These are phyloP conservation scores for Lysandra coridon DNA, from an alignment of 2,888 invertebrate genomes.

Conservation along the genomic window DNA sequence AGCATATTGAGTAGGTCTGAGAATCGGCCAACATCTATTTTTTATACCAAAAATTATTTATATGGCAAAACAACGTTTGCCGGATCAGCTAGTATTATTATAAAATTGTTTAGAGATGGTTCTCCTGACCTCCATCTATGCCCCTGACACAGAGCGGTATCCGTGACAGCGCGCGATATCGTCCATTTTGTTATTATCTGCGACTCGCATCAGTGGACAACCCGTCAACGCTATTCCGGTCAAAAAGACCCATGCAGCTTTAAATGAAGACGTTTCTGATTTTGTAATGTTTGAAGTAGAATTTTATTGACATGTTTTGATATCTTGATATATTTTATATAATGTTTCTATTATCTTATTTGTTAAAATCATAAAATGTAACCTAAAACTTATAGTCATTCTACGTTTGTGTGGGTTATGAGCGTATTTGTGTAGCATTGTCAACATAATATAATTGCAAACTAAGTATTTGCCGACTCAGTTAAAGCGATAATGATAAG, in stretches of 20 bases:
- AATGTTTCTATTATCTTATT: not conserved
- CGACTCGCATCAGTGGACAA: not conserved
- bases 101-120: not conserved
- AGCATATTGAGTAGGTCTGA: too few relatives aligned
- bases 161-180: slow-evolving; percentile 17
- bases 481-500: not conserved
- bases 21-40: too few relatives aligned
- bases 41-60: too few relatives aligned
- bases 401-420: not conserved
- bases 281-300: not conserved
- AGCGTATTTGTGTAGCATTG: not conserved
- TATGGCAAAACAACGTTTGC: too few relatives aligned
- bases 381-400: not conserved
- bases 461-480: not conserved
- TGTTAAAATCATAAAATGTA: not conserved
- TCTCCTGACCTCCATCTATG: slow-evolving; percentile 2
- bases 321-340: not conserved
- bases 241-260: not conserved
- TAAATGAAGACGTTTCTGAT: not conserved
- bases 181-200: not conserved
- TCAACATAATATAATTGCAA: not conserved
- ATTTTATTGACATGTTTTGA: not conserved
- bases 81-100: too few relatives aligned
- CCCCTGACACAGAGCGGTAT: not conserved
- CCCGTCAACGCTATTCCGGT: not conserved